Conservation (phyloP, 2,797 vertebrate species). For the Girardinus metallicus region DNA sequence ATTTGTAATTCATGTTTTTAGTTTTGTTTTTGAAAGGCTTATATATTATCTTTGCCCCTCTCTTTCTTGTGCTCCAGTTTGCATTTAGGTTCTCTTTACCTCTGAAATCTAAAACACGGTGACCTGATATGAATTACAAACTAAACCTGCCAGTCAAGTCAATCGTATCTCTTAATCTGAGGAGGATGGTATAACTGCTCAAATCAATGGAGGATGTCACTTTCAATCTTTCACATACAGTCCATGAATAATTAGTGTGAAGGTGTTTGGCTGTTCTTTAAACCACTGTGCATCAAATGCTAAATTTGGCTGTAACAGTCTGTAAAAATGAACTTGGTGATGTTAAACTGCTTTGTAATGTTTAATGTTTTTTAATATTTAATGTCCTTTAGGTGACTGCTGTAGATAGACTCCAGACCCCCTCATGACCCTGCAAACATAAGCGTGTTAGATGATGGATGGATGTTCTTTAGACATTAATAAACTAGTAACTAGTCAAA, state of each 20-base stretch:
- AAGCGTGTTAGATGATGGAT: no score
- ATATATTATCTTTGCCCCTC: background rate
- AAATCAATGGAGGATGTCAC: slow-evolving; percentile 1
- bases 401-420: no score
- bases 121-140: background rate
- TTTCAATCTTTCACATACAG: background rate
- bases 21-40: background rate
- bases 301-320: background rate
- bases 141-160: background rate
- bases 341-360: background rate
- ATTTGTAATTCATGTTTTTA: background rate
- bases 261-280: no score
- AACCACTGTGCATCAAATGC: background rate
- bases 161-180: background rate
- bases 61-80: background rate
- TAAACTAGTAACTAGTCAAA: background rate
- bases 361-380: background rate
- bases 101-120: background rate
- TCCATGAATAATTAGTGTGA: background rate
- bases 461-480: background rate
- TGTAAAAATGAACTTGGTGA: background rate
- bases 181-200: background rate
- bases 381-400: background rate
- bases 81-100: background rate
- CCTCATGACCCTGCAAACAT: no score